phyloP scores from a whole-genome alignment of 2,113 vertebrate species.

The Polyodon spathula region DNA sequence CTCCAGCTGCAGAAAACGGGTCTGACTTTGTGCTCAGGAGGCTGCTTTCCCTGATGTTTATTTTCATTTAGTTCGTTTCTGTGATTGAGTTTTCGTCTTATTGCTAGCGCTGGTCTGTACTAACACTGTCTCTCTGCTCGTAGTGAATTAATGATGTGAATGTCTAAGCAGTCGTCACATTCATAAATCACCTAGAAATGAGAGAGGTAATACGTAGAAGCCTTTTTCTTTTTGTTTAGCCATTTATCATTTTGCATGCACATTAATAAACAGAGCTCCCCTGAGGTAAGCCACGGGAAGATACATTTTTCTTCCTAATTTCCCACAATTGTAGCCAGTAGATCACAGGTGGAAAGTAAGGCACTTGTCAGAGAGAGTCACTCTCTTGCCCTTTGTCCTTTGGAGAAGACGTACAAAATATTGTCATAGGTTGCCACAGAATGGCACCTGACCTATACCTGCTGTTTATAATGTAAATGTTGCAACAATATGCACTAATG shows the following conservation, averaged over 20 bases:
- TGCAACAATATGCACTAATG: neutral
- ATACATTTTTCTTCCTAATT: slow-evolving; percentile 75
- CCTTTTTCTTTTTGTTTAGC: slow-evolving; percentile 69
- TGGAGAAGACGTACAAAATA: too few species aligned
- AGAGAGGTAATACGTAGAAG: slow-evolving; percentile 75
- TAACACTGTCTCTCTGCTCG: slow-evolving; percentile 55
- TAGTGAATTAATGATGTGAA: slow-evolving; percentile 80
- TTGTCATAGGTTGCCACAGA: neutral
- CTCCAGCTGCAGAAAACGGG: neutral
- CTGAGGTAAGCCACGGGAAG: slow-evolving; percentile 59
- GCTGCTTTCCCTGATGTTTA: neutral
- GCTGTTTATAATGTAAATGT: slow-evolving; percentile 5
- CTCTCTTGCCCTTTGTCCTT: slow-evolving; percentile 16
- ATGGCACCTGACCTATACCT: slow-evolving; percentile 8
- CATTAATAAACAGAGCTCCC: slow-evolving; percentile 79
- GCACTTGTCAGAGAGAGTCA: slow-evolving; percentile 36
- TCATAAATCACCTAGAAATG: slow-evolving; percentile 93
- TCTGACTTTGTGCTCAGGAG: neutral
- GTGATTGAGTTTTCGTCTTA: slow-evolving; percentile 21
- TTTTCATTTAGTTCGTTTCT: slow-evolving; percentile 25
- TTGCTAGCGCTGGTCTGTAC: slow-evolving; percentile 40
- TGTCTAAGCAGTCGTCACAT: slow-evolving; percentile 69
- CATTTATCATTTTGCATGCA: slow-evolving; percentile 71
- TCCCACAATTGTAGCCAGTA: slow-evolving; percentile 56
- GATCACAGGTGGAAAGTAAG: slow-evolving; percentile 55